Percentiles rank a stretch among this genome's conserved stretches.
Evolutionary conservation across 2,113 vertebrate species (phyloP).

Genomic region (Calyptommatus sinebrachiatus): DNA sequence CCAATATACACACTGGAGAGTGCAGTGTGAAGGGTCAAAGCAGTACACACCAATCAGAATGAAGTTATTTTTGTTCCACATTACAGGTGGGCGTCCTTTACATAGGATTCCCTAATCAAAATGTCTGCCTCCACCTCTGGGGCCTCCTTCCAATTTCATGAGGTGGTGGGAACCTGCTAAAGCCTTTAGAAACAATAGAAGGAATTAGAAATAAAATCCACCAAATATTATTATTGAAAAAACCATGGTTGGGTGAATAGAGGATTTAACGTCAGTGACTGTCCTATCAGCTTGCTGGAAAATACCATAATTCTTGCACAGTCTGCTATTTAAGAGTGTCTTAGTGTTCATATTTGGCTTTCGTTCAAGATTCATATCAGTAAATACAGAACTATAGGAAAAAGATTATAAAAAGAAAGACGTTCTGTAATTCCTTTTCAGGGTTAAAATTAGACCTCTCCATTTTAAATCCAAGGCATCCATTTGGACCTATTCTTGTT

Average conservation of each 20-base stretch:
- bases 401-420: not conserved
- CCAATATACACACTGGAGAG: too few relatives aligned
- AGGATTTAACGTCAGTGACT: not conserved
- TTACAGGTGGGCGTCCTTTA: too few relatives aligned
- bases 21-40: too few relatives aligned
- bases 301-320: not conserved
- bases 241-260: not conserved
- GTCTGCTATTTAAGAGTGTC: not conserved
- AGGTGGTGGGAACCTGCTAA: not conserved
- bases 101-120: too few relatives aligned
- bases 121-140: not conserved
- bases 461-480: not conserved
- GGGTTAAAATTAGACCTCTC: constrained; percentile 9
- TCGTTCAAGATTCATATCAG: constrained; percentile 1
- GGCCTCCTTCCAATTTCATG: not conserved
- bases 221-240: not conserved
- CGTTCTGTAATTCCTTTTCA: not conserved
- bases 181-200: not conserved
- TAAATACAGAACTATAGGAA: constrained; percentile 7
- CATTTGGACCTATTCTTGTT: not conserved
- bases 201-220: not conserved
- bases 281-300: not conserved
- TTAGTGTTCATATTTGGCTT: not conserved
- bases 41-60: too few relatives aligned
- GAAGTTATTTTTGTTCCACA: too few relatives aligned